phyloP scores from a whole-genome alignment of 2,888 invertebrate species.

The Tridacna crocea region DNA sequence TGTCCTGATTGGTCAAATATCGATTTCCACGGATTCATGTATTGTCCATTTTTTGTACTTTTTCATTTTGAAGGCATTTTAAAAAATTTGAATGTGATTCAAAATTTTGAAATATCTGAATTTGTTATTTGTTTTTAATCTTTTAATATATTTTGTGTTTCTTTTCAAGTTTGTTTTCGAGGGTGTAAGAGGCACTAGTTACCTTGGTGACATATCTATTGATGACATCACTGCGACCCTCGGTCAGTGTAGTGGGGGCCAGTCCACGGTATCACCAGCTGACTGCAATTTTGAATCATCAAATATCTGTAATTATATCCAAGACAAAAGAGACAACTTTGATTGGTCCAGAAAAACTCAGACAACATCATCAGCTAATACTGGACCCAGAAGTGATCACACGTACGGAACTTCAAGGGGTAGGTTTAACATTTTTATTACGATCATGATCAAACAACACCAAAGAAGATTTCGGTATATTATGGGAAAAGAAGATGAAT shows the following conservation, averaged over 20 bases:
- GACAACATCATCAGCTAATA: constrained; percentile 62
- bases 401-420: constrained; percentile 72
- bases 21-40: no score
- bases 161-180: constrained; percentile 72
- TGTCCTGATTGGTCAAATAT: no score
- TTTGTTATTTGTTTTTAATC: background rate
- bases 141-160: background rate
- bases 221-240: constrained; percentile 72
- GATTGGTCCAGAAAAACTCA: constrained; percentile 72
- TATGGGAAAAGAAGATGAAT: no score
- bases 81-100: no score
- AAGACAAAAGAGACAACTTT: constrained; percentile 72
- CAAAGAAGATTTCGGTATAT: no score
- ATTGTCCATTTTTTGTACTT: no score
- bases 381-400: constrained; percentile 79
- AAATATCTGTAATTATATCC: constrained; percentile 73
- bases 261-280: constrained; percentile 37
- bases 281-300: constrained; percentile 78
- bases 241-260: constrained; percentile 64
- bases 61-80: no score
- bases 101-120: no score
- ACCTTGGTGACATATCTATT: constrained; percentile 75
- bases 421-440: background rate
- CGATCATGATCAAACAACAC: no score
- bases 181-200: constrained; percentile 70